These are phyloP conservation scores for Physella acuta DNA, from an alignment of 1,140 invertebrate species.

Conservation along the genomic window DNA sequence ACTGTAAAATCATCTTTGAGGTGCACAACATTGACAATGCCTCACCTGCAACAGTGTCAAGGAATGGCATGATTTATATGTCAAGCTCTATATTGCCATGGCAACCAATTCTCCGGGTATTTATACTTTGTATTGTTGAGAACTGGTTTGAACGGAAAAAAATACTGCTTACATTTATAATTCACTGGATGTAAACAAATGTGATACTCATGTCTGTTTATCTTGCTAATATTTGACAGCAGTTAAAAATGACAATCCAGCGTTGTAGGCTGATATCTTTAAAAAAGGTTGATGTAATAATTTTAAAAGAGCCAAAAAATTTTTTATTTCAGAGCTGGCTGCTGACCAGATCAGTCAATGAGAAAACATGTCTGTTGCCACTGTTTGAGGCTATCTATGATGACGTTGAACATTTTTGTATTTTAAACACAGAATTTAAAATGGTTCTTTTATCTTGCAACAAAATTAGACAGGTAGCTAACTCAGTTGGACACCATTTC, in stretches of 20 bases:
- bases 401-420: constrained; percentile 45
- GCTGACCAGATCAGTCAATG: constrained; percentile 70
- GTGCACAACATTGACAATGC: constrained; percentile 61
- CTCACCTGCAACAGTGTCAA: constrained; percentile 59
- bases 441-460: constrained; percentile 67
- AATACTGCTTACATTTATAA: too few species aligned
- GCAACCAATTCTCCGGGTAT: constrained; percentile 57
- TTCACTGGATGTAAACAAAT: too few species aligned
- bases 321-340: constrained; percentile 73
- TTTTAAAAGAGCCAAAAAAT: too few species aligned
- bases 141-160: too few species aligned
- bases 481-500: too few species aligned
- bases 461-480: constrained; percentile 61
- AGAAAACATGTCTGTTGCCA: constrained; percentile 59
- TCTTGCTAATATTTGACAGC: too few species aligned
- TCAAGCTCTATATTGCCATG: constrained; percentile 56
- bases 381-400: constrained; percentile 52
- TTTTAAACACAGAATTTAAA: constrained; percentile 66
- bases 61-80: constrained; percentile 61
- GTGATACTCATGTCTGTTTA: too few species aligned
- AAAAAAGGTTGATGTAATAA: too few species aligned
- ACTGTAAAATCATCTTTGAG: constrained; percentile 59
- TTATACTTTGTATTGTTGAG: too few species aligned
- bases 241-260: too few species aligned
- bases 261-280: too few species aligned